Conservation (phyloP, 2,113 vertebrate species). For the Brachyistius frenatus region DNA sequence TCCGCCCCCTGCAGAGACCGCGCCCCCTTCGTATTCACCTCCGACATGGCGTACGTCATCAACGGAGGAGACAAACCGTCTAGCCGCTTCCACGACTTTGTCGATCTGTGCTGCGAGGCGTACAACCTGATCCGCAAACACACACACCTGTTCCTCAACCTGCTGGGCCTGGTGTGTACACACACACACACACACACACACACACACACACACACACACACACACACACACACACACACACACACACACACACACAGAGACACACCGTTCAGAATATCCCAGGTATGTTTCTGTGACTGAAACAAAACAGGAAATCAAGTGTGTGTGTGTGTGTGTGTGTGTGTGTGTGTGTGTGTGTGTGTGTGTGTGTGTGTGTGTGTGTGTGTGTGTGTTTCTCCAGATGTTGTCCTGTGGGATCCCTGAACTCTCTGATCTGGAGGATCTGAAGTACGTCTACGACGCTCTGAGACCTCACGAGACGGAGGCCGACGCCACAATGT, state of each 20-base stretch:
- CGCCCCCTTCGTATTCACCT: conserved; percentile 97
- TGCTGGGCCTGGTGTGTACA: conserved; percentile 92
- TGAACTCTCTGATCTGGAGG: conserved; percentile 93
- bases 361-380: background rate
- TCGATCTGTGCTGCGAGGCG: conserved; percentile 97
- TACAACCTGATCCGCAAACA: conserved; percentile 99
- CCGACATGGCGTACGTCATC: conserved; percentile 99
- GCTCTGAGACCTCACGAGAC: conserved; percentile 95
- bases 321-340: too few species aligned
- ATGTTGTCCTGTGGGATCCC: conserved; percentile 98
- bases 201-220: conserved; percentile 50
- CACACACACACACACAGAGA: conserved; percentile 2
- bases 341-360: background rate
- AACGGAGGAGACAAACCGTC: conserved; percentile 98
- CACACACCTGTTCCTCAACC: conserved; percentile 97
- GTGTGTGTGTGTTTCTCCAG: conserved; percentile 70
- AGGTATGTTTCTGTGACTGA: too few species aligned
- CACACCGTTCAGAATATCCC: too few species aligned
- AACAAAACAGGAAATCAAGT: too few species aligned
- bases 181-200: conserved; percentile 64
- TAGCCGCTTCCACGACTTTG: conserved; percentile 98
- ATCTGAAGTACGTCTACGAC: conserved; percentile 96
- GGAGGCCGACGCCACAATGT: conserved; percentile 94
- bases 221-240: background rate
- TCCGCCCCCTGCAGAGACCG: conserved; percentile 87